Evolutionary conservation across 64 coral and sea anemone genomes (phyloP).

Genomic region (Porites lutea): DNA sequence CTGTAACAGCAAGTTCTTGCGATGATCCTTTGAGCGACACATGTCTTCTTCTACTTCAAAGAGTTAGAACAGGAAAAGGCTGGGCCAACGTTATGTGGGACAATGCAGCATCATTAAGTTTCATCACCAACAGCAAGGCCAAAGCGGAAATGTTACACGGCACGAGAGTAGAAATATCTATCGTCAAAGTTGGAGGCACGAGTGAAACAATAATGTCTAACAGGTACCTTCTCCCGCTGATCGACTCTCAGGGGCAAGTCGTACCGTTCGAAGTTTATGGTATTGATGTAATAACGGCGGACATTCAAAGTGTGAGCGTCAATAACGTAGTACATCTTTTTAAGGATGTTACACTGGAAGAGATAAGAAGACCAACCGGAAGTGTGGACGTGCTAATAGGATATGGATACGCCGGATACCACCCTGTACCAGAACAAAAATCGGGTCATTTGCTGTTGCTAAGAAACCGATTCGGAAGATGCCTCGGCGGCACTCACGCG

Average conservation of each 20-base stretch:
- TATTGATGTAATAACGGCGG: constrained; percentile 63
- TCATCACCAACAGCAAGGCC: constrained; percentile 46
- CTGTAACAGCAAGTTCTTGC: constrained; percentile 5
- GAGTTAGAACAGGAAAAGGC: constrained; percentile 24
- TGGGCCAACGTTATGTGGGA: constrained; percentile 71
- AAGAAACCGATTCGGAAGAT: constrained; percentile 20
- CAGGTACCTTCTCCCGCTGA: constrained; percentile 33
- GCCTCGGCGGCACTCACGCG: neutral
- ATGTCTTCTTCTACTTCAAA: constrained; percentile 52
- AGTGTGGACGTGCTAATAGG: no score
- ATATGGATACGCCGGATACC: no score
- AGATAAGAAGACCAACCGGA: neutral
- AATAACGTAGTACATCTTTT: constrained; percentile 10
- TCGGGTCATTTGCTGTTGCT: neutral
- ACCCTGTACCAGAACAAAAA: constrained; percentile 28
- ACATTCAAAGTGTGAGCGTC: constrained; percentile 39
- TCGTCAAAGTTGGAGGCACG: constrained; percentile 55
- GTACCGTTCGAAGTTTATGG: constrained; percentile 52
- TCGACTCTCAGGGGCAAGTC: constrained; percentile 42
- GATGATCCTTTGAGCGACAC: neutral
- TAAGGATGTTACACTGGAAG: neutral
- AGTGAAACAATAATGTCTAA: constrained; percentile 6
- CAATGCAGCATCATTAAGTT: constrained; percentile 53
- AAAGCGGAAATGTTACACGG: neutral
- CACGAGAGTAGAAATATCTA: neutral